phyloP scores from a whole-genome alignment of 2,113 vertebrate genomes.

The Cavia aperea region DNA sequence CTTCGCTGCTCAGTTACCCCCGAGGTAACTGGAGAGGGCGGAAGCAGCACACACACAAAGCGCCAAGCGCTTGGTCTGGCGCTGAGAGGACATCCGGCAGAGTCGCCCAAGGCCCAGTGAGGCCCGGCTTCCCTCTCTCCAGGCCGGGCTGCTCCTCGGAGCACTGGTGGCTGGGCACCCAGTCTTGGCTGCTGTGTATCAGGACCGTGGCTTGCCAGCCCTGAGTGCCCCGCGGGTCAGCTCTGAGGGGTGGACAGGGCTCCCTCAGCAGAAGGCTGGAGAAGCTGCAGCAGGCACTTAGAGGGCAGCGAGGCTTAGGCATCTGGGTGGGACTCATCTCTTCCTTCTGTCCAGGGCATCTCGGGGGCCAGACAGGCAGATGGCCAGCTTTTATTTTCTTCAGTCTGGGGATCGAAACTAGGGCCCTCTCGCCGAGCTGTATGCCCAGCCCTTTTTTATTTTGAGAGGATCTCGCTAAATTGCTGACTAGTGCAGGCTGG shows the following conservation, averaged over 20 bases:
- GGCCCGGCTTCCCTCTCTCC: background rate
- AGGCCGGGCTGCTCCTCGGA: background rate
- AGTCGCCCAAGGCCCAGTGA: fast-evolving
- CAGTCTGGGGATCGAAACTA: background rate
- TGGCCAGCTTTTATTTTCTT: background rate
- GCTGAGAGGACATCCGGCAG: background rate
- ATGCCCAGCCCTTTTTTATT: background rate
- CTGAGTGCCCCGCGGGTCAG: background rate
- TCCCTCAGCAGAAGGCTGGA: background rate
- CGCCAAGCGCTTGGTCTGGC: background rate
- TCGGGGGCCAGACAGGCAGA: background rate
- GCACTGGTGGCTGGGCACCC: too few relatives aligned
- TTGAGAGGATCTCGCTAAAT: background rate
- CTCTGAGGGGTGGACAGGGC: background rate
- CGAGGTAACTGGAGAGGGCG: background rate
- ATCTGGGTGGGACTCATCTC: background rate
- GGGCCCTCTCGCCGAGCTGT: background rate
- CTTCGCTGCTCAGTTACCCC: background rate
- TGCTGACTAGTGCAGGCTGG: background rate
- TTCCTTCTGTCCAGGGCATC: background rate
- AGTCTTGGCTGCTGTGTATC: too few relatives aligned
- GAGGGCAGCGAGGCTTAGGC: background rate
- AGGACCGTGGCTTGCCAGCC: background rate
- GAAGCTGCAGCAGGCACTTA: background rate
- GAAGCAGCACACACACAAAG: background rate